Percentiles rank a stretch among this genome's conserved stretches.
Evolutionary conservation across 2,888 invertebrate species (phyloP).

Genomic region (Mystacides longicornis): DNA sequence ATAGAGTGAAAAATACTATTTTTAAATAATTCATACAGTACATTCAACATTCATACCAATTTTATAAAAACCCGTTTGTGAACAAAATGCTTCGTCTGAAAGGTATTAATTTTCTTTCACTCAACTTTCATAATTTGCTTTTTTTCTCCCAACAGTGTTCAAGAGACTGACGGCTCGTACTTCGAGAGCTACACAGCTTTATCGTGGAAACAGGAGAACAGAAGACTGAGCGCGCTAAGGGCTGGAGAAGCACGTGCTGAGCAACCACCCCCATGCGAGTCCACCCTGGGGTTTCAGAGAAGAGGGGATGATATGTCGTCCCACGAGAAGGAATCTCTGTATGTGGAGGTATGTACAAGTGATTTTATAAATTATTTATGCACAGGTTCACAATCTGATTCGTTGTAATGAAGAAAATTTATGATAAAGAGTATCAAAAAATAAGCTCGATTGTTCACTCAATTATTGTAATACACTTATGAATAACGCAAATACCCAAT

Average conservation of each 20-base stretch:
- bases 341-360: constrained; percentile 42
- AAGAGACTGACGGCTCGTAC: constrained; percentile 90
- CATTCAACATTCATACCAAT: no score
- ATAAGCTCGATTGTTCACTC: no score
- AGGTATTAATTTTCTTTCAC: not conserved
- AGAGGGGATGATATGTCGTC: constrained; percentile 66
- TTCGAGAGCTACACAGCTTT: constrained; percentile 91
- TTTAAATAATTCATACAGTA: no score
- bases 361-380: no score
- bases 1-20: no score
- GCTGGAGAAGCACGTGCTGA: constrained; percentile 69
- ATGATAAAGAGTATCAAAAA: no score
- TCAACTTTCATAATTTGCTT: not conserved
- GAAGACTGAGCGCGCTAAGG: constrained; percentile 69
- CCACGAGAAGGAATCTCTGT: constrained; percentile 46
- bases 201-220: constrained; percentile 88
- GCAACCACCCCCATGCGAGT: constrained; percentile 53
- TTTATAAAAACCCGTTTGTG: not conserved
- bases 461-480: no score
- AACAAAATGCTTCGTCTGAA: not conserved
- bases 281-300: constrained; percentile 62
- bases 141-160: constrained; percentile 58
- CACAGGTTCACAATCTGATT: no score
- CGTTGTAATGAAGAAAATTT: no score
- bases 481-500: no score